Evolutionary conservation across 2,888 invertebrate genomes (phyloP), one percentile per base, ranked within the genome.

Genomic region (Frankliniella fusca): DNA sequence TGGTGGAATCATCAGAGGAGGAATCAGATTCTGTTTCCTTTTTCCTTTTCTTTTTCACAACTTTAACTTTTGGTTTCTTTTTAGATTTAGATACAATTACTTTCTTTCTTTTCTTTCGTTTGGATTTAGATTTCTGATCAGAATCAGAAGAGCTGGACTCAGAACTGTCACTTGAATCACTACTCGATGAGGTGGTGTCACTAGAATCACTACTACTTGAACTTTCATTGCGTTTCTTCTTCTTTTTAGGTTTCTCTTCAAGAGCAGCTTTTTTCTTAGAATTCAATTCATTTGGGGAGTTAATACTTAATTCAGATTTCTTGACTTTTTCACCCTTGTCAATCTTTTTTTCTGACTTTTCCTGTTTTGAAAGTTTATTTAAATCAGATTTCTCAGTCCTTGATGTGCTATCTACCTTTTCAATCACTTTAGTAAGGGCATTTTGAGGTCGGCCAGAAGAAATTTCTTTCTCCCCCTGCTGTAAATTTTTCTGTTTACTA

Each of bases 211-310:
- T 82, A 80, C 83, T 82, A n/a, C 83, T 84, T 38, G 81, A 54
- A 23, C 85, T 84, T 83, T 83, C 83, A 83, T 83, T 85, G 81
- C 81, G 83, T 85, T 79, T 86, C 85, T 83, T 84, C 85, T 61
- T 86, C 85, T 83, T 84, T 85, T 49, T 80, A 38, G 61, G 50
- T 23, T 81, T 81, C 84, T 87, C 87, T 83, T 86, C 87, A 82
- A 86, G 86, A 83, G 84, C 86, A 81, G 86, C 83, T 82, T 86
- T 85, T 61, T 61, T 61, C 7, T 61, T 15, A 61, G 7, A 61
- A 23, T 23, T 54, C 15, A 15, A 54, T 7, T 54, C 54, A 54
- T 54, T 54, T 15, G 15, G 10, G 7, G 20, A 5, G 0, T 54
- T 12, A 20, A 15, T 20, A 54, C 20, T 27, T 65, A 85, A 85